phyloP scores from a whole-genome alignment of 2,113 vertebrate genomes.

The Tragulus kanchil region DNA sequence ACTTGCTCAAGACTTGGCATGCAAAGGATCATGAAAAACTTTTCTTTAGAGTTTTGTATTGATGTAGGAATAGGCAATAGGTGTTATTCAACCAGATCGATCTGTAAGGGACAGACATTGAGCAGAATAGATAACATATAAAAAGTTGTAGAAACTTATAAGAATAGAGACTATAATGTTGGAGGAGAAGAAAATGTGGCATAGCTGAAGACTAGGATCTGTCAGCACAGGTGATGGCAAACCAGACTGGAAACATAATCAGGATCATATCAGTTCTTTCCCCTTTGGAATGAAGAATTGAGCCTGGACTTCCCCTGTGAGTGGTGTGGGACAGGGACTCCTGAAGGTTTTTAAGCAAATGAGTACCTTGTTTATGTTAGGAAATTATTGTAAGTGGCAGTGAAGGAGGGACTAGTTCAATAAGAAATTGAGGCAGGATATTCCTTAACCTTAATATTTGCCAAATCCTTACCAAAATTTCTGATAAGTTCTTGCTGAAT shows the following conservation, averaged over 20 bases:
- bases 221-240: background rate
- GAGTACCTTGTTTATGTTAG: background rate
- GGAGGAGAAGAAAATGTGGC: background rate
- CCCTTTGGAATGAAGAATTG: background rate
- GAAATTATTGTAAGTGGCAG: background rate
- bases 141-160: background rate
- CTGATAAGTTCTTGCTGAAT: background rate
- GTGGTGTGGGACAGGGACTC: background rate
- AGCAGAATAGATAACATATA: background rate
- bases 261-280: background rate
- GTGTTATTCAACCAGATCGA: background rate
- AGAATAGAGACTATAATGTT: background rate
- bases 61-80: background rate
- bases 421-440: background rate
- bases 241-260: background rate
- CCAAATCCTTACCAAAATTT: conserved; percentile 51
- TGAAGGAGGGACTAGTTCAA: background rate
- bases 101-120: background rate
- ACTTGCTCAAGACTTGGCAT: background rate
- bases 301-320: background rate
- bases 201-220: background rate
- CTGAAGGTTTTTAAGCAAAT: background rate
- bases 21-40: background rate
- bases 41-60: background rate
- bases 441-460: background rate